Evolutionary conservation across 1,140 invertebrate genomes (phyloP).

Genomic region (Lethocerus indicus): DNA sequence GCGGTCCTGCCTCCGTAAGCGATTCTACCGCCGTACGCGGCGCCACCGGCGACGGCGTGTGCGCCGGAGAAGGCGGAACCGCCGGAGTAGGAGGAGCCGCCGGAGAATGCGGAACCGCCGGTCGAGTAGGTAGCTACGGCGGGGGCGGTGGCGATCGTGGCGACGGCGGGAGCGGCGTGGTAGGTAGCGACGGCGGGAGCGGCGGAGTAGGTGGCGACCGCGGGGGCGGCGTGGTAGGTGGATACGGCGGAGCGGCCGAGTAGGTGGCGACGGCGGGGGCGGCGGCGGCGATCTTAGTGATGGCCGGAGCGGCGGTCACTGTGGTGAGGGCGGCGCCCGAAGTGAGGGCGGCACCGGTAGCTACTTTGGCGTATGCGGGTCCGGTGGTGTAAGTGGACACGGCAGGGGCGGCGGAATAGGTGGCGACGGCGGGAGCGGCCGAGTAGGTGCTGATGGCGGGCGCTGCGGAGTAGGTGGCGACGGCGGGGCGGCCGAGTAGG

Average conservation of each 20-base stretch:
- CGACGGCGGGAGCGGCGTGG: conserved; percentile 7
- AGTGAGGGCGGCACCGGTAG: background rate
- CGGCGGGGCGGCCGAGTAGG: too few species aligned
- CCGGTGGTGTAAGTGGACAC: conserved; percentile 4
- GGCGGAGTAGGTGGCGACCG: conserved; percentile 1
- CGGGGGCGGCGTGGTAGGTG: conserved; percentile 1
- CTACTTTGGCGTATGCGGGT: background rate
- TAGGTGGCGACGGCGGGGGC: conserved; percentile 10
- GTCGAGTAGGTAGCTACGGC: conserved; percentile 1
- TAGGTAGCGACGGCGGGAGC: conserved; percentile 10
- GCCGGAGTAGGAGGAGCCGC: too few species aligned
- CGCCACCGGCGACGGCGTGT: too few species aligned
- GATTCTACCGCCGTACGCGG: too few species aligned
- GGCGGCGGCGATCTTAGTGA: background rate
- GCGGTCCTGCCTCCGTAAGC: too few species aligned
- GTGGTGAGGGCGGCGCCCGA: background rate
- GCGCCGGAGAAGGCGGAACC: too few species aligned
- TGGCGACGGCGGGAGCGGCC: background rate
- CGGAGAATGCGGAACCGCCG: conserved; percentile 8
- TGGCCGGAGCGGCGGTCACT: conserved; percentile 1
- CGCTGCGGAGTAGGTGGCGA: conserved; percentile 6
- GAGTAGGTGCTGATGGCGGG: conserved; percentile 2
- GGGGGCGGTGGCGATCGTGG: background rate
- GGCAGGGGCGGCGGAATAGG: conserved; percentile 1
- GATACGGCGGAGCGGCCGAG: conserved; percentile 6